Percentiles rank a stretch among this genome's conserved stretches.
Conservation (phyloP, 2,888 invertebrate genomes). For the Mechanitis messenoides region DNA sequence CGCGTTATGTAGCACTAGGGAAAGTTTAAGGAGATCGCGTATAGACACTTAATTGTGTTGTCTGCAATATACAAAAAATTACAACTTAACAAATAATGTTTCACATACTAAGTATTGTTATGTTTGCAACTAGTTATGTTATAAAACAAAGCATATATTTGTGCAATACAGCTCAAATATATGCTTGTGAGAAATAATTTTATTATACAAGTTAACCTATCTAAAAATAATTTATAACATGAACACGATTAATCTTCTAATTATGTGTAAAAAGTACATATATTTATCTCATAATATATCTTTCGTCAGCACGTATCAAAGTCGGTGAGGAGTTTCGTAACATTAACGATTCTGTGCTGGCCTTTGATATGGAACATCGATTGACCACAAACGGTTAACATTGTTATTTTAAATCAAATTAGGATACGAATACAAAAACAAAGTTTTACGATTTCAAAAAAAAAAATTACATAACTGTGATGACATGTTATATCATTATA, state of each 20-base stretch:
- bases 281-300: conserved; percentile 22
- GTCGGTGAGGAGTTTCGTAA: conserved; percentile 18
- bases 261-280: conserved; percentile 15
- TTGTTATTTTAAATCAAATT: too few species aligned
- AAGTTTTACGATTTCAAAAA: too few species aligned
- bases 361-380: conserved; percentile 15
- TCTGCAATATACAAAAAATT: not conserved
- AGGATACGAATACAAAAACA: too few species aligned
- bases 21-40: conserved; percentile 19
- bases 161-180: too few species aligned
- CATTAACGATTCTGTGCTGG: conserved; percentile 14
- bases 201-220: too few species aligned
- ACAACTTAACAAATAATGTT: not conserved
- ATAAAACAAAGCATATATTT: too few species aligned
- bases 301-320: conserved; percentile 17
- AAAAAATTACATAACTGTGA: too few species aligned
- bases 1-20: conserved; percentile 55
- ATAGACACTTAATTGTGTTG: not conserved
- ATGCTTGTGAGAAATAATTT: too few species aligned
- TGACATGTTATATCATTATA: too few species aligned
- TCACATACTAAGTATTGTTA: too few species aligned
- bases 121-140: too few species aligned
- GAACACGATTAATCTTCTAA: conserved; percentile 14
- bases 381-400: not conserved
- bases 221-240: not conserved